Conservation (phyloP, 1,140 invertebrate species). For the Phenacoccus solenopsis region DNA sequence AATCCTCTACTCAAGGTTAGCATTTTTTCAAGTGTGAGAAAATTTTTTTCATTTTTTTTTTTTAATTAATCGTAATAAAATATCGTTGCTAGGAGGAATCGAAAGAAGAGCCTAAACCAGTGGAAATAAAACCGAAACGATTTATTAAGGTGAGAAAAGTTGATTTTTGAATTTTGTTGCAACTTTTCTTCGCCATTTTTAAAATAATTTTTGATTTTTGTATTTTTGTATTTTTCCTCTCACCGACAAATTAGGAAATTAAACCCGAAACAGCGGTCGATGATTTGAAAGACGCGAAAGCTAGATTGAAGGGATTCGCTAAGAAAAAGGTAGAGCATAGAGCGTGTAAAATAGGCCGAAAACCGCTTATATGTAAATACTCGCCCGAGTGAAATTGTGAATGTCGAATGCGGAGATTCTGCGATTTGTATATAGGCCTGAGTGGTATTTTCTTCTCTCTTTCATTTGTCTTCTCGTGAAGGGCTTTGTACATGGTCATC, state of each 20-base stretch:
- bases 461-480: no score
- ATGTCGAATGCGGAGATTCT: no score
- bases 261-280: conserved; percentile 4
- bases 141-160: conserved; percentile 9
- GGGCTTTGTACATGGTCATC: no score
- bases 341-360: background rate
- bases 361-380: background rate
- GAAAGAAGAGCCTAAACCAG: background rate
- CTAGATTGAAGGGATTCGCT: conserved; percentile 9
- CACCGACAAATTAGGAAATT: background rate
- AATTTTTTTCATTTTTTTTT: background rate
- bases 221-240: background rate
- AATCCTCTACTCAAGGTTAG: background rate
- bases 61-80: background rate
- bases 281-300: conserved; percentile 9
- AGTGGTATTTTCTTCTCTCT: no score
- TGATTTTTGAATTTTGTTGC: background rate
- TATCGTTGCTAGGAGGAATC: background rate
- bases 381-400: background rate
- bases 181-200: background rate
- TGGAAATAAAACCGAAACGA: conserved; percentile 9
- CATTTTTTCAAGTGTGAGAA: background rate
- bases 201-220: background rate
- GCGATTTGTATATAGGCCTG: no score
- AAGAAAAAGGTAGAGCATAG: background rate